Percentiles rank a stretch among this genome's conserved stretches.
These are phyloP conservation scores for Spheniscus humboldti DNA, from an alignment of 2,797 vertebrate species.

Conservation along the genomic window DNA sequence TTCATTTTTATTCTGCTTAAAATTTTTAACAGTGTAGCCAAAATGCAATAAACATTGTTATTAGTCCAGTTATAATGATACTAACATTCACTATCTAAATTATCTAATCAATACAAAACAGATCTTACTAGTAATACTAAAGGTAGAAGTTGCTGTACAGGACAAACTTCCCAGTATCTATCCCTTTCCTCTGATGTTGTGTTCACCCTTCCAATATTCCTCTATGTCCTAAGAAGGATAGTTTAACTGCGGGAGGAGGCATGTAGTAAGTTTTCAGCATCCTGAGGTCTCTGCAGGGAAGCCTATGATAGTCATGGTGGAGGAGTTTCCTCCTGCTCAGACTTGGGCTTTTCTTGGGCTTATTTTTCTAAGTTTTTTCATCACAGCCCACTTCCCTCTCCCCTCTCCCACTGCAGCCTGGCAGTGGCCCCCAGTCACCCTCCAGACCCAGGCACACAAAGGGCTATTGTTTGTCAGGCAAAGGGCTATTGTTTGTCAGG, in stretches of 20 bases:
- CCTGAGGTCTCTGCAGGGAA: neutral
- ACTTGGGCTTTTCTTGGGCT: neutral
- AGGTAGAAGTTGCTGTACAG: neutral
- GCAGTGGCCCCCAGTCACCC: neutral
- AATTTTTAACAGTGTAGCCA: neutral
- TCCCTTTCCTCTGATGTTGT: neutral
- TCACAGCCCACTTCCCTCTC: neutral
- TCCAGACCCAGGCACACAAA: neutral
- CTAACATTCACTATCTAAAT: neutral
- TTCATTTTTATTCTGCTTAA: neutral
- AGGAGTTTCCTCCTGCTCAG: neutral
- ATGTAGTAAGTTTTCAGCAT: neutral
- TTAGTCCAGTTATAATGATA: neutral
- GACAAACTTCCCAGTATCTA: neutral
- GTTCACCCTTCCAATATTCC: neutral
- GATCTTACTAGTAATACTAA: neutral
- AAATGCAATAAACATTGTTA: neutral
- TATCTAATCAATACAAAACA: neutral
- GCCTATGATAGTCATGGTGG: neutral
- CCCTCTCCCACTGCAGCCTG: neutral
- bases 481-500: neutral
- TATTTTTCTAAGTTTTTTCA: neutral
- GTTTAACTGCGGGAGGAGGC: neutral
- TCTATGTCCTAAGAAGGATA: neutral
- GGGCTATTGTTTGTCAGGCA: neutral